Evolutionary conservation across 2,888 invertebrate species (phyloP), one percentile per base, ranked within the genome.

Genomic region (Bugula neritina): DNA sequence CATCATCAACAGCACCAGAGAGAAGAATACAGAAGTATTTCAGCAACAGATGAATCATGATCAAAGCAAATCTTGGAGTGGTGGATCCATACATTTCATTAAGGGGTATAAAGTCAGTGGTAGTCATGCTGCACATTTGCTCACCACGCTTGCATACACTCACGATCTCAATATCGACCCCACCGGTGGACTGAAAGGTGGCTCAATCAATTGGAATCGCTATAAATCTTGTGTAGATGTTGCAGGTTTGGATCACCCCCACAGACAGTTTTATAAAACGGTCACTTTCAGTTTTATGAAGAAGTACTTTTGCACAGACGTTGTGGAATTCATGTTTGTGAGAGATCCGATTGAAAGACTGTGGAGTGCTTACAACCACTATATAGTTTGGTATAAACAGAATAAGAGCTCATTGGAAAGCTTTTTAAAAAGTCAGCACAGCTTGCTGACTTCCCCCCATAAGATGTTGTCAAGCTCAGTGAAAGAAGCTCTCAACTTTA

Each of bases 291-390:
- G 31, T 13, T 13, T 31, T 31, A 13, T 63, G 10, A 13, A 63
- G 2, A 63, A 27, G 5, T 27, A 63, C 31, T 63, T 63, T 63
- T 63, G 63, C 31, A 31, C 10, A 13, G 63, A 63, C 10, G 10
- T 27, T 17, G 31, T 63, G 3, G 31, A 5, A 25, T 63, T 63
- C 63, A 63, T 63, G 63, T 31, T 63, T 10, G 34, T 63, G 10
- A 21, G 63, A 27, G 34, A 63, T 34, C 63, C 63, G 10, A 13
- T 31, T 31, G 29, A 63, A n/a, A 63, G 63, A 31, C 29, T 63
- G 5, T 63, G 63, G 63, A 63, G 63, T 31, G 63, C 63, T n/a
- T 63, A 63, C 31, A 63, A 63, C 27, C 63, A 63, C n/a, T 63
- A 63, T 31, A 1, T 63, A 3, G 5, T 5, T 10, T 5, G 3